Evolutionary conservation across 2,797 vertebrate genomes (phyloP), one percentile per base, ranked within the genome.

Genomic region (Takifugu rubripes): DNA sequence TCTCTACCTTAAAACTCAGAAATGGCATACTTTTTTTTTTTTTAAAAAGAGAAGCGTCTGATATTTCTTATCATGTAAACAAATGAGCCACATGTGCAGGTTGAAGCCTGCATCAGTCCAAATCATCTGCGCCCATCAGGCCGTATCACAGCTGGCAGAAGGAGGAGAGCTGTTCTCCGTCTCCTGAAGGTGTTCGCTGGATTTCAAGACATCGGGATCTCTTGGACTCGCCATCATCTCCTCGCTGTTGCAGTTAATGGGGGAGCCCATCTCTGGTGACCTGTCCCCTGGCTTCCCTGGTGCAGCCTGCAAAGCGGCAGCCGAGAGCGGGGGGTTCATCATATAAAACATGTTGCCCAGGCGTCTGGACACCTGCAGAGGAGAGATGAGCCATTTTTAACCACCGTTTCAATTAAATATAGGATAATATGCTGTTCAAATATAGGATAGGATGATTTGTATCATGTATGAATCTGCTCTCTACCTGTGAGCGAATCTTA

Each of bases 401-500:
- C 11, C 42, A 43, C 42, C 5, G 9, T 3, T 43, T 43, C 4
- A 12, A 12, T 43, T 3, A 29, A 50, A 40, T 9, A 17, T 9
- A 43, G 11, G 42, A 43, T 43, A 2, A 43, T 6, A 12, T 43
- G 3, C 11, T 43, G 9, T 12, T 3, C 1, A 3, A 12, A 11
- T 16, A 43, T 43, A 11, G 11, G 12, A 16, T 12, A 43, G 42
- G 9, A 6, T 15, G n/a, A 15, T 44, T 44, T 16, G 43, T 6
- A 1, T 5, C 43, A 8, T 46, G 16, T 46, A 21, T 25, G n/a
- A 48, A 14, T 59, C 4, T 10, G 43, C 58, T 53, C 59, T 50
- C 0, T 90, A 98, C 96, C 95, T 98, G 97, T 43, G 94, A 93
- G 36, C 94, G 94, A 66, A 98, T 95, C 88, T 97, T 98, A 5